Conservation (phyloP, 2,113 vertebrate genomes). For the Odobenus rosmarus region DNA sequence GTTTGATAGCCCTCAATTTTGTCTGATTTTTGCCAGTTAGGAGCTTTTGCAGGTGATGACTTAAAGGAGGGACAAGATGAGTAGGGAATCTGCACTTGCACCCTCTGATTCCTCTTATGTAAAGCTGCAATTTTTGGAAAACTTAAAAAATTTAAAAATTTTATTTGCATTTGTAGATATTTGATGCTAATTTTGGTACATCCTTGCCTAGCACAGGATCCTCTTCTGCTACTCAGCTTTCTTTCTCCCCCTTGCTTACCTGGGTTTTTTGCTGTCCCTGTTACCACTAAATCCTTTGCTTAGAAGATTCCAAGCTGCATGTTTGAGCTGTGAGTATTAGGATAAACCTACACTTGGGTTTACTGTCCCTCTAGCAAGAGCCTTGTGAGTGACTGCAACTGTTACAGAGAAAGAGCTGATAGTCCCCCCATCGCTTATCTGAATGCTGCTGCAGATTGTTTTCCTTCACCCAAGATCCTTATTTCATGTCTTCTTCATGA, state of each 20-base stretch:
- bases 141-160: neutral
- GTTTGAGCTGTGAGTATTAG: neutral
- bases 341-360: neutral
- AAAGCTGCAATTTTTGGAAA: neutral
- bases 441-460: neutral
- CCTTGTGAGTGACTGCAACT: neutral
- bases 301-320: neutral
- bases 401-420: neutral
- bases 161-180: neutral
- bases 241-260: neutral
- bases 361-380: neutral
- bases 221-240: neutral
- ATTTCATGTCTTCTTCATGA: neutral
- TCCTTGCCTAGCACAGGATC: neutral
- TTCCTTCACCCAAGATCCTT: neutral
- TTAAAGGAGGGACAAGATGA: neutral
- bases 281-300: neutral
- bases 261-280: neutral
- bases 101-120: neutral
- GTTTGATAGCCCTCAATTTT: neutral
- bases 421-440: neutral
- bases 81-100: neutral
- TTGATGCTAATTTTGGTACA: neutral
- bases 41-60: neutral
- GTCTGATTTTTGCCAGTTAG: constrained; percentile 5